Base-by-base conservation (phyloP, 2,113 vertebrate genomes). In the Pterocles gutturalis region DNA sequence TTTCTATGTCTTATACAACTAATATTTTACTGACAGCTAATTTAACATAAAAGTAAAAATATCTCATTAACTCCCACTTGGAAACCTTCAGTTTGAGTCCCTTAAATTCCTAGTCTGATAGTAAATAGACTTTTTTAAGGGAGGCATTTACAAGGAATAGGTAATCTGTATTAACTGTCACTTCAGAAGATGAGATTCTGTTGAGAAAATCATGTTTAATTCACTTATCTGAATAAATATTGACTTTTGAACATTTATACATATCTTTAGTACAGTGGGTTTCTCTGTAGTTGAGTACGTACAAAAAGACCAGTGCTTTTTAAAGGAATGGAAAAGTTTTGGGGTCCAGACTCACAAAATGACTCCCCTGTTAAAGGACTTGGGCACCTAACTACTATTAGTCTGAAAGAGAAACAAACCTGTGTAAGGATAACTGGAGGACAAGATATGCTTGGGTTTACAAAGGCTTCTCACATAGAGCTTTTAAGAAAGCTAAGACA, bases 41-140 rank as follows among this genome's bases (percentile, higher is more conserved):
- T 91, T 94, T 83, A 93, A 77, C 65, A 73, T 41, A 64, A 92
- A 95, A 90, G 29, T 15, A 86, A 77, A 93, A 91, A 38, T 66
- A 82, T 83, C 90, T 96, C 53, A 65, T 80, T 91, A 95, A 4
- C 21, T 91, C 29, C 43, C 17, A 41, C 38, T 73, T 7, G 13
- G 38, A 87, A 92, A 33, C 33, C 13, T 84, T 89, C 41, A 34
- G 4, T 79, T 81, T 79, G 58, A 90, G 15, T 51, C 36, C 8
- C 15, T 67, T 73, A 48, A 62, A 1, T 34, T 92, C 38, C 38
- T 60, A 71, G 17, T 67, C 60, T 93, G 76, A 67, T 2, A 45
- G 43, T 20, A 89, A 77, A 90, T 5, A 54, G 54, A 36, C 5
- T 38, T 53, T 84, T 90, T 82, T 29, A 82, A 92, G 10, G 36